Percentiles rank a stretch among this genome's conserved stretches.
phyloP scores from a whole-genome alignment of 1,140 invertebrate genomes.

The Asobara japonica region DNA sequence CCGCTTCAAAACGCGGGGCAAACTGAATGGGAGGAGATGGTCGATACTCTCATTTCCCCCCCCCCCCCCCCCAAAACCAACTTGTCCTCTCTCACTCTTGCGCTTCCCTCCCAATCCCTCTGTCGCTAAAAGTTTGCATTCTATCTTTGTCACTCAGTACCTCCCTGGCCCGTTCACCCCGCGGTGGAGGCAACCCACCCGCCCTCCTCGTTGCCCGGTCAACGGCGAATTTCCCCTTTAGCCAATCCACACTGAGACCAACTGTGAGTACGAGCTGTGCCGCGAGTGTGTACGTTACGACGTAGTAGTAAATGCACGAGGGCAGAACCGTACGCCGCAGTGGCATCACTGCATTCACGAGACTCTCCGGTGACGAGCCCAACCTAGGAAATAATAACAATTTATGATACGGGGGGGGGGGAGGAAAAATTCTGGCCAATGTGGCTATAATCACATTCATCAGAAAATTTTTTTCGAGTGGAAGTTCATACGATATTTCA shows the following conservation, averaged over 20 bases:
- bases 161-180: not conserved
- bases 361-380: not conserved
- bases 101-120: not conserved
- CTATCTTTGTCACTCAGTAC: not conserved
- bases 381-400: too few relatives aligned
- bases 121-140: not conserved
- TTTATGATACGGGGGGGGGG: too few relatives aligned
- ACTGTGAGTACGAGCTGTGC: conserved; percentile 12
- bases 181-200: not conserved
- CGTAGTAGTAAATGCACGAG: conserved; percentile 32
- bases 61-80: not conserved
- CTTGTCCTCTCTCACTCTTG: conserved; percentile 7
- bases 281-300: conserved; percentile 13
- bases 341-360: conserved; percentile 36
- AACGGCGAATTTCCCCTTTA: conserved; percentile 19
- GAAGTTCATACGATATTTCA: too few relatives aligned
- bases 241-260: conserved; percentile 38
- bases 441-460: too few relatives aligned
- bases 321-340: not conserved
- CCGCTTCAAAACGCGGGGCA: conserved; percentile 41
- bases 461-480: too few relatives aligned
- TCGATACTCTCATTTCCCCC: conserved; percentile 46
- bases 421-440: too few relatives aligned
- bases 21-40: conserved; percentile 56
- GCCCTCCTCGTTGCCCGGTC: conserved; percentile 26